Base-by-base conservation (phyloP, 2,113 vertebrate species). In the Coptodon rendalli region DNA sequence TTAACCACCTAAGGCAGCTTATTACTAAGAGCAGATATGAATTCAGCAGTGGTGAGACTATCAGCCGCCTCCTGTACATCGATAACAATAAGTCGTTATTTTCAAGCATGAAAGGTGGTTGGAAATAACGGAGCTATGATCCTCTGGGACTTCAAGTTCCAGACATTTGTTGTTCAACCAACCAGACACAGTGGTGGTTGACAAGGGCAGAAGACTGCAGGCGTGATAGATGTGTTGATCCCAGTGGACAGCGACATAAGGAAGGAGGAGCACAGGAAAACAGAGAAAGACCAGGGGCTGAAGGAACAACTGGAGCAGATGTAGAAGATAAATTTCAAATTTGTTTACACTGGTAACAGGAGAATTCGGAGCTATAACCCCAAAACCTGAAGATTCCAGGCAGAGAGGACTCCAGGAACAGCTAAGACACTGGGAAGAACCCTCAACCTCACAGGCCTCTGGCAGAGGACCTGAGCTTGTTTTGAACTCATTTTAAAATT, bases 211-310 rank as follows among this genome's bases (percentile, higher is more conserved):
- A n/a, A n/a, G 34, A n/a, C 34, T 38, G 61, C 34, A 66, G 6
- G 2, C 4, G 3, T 66, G 63, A 68, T 68, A 68, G 17, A 38
- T 5, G 34, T 68, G 63, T 22, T 1, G n/a, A 24, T 68, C 36
- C 22, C n/a, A 14, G n/a, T 13, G 36, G 63, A 68, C 0, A 2
- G 0, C 11, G 40, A 68, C n/a, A 40, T 22, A 0, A 38, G n/a
- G 63, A 6, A 68, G 36, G 36, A 68, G 63, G 63, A 40, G 63
- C 19, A 71, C 12, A 4, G 36, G 11, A 68, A 38, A 68, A 2
- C 10, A 40, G 63, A 38, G 34, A 71, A 43, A 14, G 12, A 71
- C n/a, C 63, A 43, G n/a, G n/a, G 12, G n/a, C 63, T 66, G 19
- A 66, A 66, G 19, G 61, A 38, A 13, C 34, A 66, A 66, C 19